Evolutionary conservation across 2,797 vertebrate genomes (phyloP).

Genomic region (Paguma larvata): DNA sequence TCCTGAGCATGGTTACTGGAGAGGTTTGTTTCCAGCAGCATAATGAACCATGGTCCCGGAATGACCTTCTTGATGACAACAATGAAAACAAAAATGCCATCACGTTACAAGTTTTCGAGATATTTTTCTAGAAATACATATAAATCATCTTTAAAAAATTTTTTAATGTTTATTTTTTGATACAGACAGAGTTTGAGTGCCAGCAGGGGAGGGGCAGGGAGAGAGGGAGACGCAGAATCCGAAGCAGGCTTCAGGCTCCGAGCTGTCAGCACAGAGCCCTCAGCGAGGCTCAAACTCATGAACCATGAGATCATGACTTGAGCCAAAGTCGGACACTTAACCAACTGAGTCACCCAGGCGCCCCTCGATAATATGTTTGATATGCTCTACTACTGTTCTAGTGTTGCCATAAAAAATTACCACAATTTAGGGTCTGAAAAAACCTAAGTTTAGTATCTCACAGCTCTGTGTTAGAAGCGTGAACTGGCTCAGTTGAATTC

Average conservation of each 20-base stretch:
- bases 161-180: no score
- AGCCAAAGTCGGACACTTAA: accelerated
- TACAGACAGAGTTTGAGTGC: no score
- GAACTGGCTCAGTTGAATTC: not conserved
- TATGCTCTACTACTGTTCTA: not conserved
- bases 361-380: not conserved
- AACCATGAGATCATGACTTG: no score
- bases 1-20: accelerated
- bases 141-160: not conserved
- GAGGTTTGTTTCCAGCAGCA: not conserved
- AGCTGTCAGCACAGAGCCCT: no score
- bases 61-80: not conserved
- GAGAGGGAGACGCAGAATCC: no score
- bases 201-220: no score
- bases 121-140: not conserved
- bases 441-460: no score
- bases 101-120: not conserved
- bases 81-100: not conserved
- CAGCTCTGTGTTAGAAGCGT: not conserved
- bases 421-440: not conserved
- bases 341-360: no score
- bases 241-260: no score
- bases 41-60: not conserved
- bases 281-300: no score
- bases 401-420: not conserved